A percentile compares a stretch with the other conserved stretches of the same genome.
Evolutionary conservation across 2,888 invertebrate genomes (phyloP).

Genomic region (Drosophila affinis): DNA sequence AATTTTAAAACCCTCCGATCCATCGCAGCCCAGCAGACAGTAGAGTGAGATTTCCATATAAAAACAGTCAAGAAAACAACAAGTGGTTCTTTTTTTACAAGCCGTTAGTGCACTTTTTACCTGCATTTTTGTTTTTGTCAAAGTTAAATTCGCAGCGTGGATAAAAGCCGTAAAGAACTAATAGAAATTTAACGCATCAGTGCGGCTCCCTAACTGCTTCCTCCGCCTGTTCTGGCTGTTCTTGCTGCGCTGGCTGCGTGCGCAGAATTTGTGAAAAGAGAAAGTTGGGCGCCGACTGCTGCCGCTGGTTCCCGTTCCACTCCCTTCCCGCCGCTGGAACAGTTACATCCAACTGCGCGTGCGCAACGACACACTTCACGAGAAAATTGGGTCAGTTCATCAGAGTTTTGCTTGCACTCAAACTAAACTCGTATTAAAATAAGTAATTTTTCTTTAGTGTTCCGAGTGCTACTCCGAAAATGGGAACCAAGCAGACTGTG

Average conservation of each 20-base stretch:
- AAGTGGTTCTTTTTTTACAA: background rate
- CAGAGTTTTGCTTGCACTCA: background rate
- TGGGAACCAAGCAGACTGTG: constrained; percentile 48
- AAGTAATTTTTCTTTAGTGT: background rate
- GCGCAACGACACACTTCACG: constrained; percentile 39
- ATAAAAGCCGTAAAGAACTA: constrained; percentile 30
- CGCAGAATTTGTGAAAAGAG: constrained; percentile 79
- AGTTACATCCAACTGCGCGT: constrained; percentile 31
- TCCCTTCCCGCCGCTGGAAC: constrained; percentile 17
- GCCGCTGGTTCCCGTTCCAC: constrained; percentile 3
- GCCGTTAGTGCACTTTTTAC: background rate
- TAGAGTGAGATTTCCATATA: background rate
- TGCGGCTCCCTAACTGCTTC: constrained; percentile 26
- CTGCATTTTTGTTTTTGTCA: background rate
- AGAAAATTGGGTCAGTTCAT: constrained; percentile 17
- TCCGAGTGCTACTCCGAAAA: constrained; percentile 25
- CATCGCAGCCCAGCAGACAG: background rate
- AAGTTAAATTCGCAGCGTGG: background rate
- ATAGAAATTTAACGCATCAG: constrained; percentile 43
- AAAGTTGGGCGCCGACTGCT: constrained; percentile 60
- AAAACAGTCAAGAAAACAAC: background rate
- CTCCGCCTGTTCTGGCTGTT: constrained; percentile 8
- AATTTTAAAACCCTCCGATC: background rate
- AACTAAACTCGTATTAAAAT: constrained; percentile 1
- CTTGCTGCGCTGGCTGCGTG: constrained; percentile 52